Evolutionary conservation across 2,113 vertebrate species (phyloP).

Genomic region (Labrus mixtus): DNA sequence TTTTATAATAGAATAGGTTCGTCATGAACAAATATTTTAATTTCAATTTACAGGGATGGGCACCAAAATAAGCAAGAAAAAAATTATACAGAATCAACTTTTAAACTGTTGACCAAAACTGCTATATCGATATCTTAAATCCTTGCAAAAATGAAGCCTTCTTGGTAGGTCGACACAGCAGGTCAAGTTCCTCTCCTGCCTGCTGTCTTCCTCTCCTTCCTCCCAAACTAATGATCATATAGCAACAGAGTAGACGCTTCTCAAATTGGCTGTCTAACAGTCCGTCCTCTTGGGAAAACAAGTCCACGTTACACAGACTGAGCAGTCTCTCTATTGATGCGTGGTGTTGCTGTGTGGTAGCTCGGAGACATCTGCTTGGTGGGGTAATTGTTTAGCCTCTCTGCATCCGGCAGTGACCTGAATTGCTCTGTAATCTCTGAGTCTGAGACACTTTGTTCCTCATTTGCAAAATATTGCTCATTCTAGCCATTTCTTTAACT

Average conservation of each 20-base stretch:
- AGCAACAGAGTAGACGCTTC: slow-evolving; percentile 46
- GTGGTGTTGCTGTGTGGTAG: slow-evolving; percentile 41
- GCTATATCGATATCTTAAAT: not conserved
- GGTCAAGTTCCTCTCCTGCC: slow-evolving; percentile 19
- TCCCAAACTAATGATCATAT: slow-evolving; percentile 54
- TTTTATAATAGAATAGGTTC: not conserved
- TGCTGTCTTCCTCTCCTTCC: slow-evolving; percentile 31
- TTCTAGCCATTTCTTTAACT: slow-evolving; percentile 6
- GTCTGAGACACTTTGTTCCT: slow-evolving; percentile 31
- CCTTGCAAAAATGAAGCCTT: not conserved
- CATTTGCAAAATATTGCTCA: not conserved
- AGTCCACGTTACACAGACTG: slow-evolving; percentile 42
- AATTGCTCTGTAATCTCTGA: slow-evolving; percentile 66
- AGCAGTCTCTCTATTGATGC: slow-evolving; percentile 51
- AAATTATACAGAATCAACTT: not conserved
- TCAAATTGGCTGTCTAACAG: slow-evolving; percentile 64
- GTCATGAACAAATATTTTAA: too few species aligned
- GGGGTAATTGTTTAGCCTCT: slow-evolving; percentile 63
- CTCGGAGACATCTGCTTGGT: slow-evolving; percentile 62
- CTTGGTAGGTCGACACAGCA: slow-evolving; percentile 12
- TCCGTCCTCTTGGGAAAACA: slow-evolving; percentile 48
- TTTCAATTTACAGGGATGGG: not conserved
- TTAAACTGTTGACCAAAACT: not conserved
- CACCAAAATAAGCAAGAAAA: not conserved
- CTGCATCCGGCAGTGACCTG: slow-evolving; percentile 57